A percentile compares a stretch with the other conserved stretches of the same genome.
Conservation (phyloP, 2,888 invertebrate species). For the Lamellibrachia columna region DNA sequence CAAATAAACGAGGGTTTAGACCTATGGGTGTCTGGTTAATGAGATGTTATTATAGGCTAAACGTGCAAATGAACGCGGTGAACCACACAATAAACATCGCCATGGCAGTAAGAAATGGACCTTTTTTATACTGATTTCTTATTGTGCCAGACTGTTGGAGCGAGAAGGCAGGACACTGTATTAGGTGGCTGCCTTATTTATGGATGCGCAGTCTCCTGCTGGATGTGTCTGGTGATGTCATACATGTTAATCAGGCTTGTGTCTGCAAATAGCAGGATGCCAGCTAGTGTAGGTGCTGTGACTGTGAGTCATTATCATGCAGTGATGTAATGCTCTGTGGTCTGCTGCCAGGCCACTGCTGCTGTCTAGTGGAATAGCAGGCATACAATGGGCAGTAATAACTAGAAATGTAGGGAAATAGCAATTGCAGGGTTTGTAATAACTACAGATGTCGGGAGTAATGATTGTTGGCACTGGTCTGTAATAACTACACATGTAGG, state of each 20-base stretch:
- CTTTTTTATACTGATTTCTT: not conserved
- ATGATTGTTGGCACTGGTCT: not conserved
- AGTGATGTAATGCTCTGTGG: not conserved
- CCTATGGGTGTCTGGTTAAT: not conserved
- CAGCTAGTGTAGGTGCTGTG: not conserved
- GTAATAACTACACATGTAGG: not conserved
- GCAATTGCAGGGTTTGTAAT: not conserved
- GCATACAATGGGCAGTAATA: not conserved
- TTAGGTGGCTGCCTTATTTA: not conserved
- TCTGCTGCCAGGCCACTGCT: not conserved
- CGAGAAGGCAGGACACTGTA: not conserved
- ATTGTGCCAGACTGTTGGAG: not conserved
- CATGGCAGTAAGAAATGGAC: not conserved
- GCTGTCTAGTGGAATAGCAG: not conserved
- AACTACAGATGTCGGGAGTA: not conserved
- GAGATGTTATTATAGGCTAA: not conserved
- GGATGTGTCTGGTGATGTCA: constrained; percentile 12
- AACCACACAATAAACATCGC: not conserved
- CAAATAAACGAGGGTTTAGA: not conserved
- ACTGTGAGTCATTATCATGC: not conserved
- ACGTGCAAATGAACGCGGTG: not conserved
- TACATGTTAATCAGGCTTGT: not conserved
- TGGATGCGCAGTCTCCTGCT: not conserved
- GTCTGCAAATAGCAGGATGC: not conserved
- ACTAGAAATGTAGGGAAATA: not conserved